Evolutionary conservation across 2,113 vertebrate genomes (phyloP).

Genomic region (Cavia aperea): DNA sequence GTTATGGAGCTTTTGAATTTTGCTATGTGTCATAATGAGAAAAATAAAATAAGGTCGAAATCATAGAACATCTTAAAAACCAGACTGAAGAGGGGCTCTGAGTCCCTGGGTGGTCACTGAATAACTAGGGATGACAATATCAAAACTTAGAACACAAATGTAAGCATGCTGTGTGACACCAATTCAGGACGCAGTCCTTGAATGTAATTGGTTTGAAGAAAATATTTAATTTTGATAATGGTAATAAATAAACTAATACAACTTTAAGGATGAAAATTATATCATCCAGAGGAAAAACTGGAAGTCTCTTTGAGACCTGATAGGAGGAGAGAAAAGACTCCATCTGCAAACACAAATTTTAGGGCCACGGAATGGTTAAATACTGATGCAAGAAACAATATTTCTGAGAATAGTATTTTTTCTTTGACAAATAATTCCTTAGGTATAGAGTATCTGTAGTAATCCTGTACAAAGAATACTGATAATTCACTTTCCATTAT

Average conservation of each 20-base stretch:
- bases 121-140: neutral
- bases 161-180: fast-evolving
- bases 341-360: constrained; percentile 19
- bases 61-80: neutral
- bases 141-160: neutral
- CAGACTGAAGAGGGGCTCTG: neutral
- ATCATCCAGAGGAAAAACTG: neutral
- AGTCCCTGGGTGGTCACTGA: neutral
- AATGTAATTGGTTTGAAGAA: neutral
- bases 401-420: neutral
- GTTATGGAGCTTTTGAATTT: neutral
- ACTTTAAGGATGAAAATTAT: neutral
- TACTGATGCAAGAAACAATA: constrained; percentile 39
- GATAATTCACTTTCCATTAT: constrained; percentile 11
- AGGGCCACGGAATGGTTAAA: constrained; percentile 31
- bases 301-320: neutral
- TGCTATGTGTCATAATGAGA: neutral
- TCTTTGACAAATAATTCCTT: constrained; percentile 30
- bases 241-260: constrained; percentile 8
- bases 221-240: neutral
- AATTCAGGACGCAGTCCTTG: neutral
- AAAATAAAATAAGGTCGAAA: neutral
- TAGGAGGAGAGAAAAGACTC: neutral
- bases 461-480: neutral
- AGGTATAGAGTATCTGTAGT: neutral